Conservation (phyloP, 1,140 invertebrate species). For the Pogonomyrmex barbatus region DNA sequence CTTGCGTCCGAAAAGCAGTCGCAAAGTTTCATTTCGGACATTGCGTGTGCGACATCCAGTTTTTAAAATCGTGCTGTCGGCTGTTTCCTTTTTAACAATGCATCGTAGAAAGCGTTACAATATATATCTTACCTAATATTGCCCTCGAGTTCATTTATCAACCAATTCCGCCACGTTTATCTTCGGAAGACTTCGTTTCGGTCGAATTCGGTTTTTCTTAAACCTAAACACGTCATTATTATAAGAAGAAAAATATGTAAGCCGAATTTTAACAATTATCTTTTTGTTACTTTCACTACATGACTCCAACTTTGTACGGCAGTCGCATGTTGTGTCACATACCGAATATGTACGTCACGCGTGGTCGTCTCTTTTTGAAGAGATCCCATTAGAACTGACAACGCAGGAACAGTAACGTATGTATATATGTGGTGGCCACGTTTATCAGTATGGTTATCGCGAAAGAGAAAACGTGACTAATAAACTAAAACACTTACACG, state of each 20-base stretch:
- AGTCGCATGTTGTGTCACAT: conserved; percentile 7
- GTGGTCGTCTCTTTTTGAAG: conserved; percentile 1
- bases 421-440: background rate
- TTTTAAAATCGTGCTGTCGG: background rate
- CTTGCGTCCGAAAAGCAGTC: background rate
- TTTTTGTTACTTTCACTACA: background rate
- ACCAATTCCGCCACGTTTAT: background rate
- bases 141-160: background rate
- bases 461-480: background rate
- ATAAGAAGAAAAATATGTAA: background rate
- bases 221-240: background rate
- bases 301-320: background rate
- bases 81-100: background rate
- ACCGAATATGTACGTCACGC: background rate
- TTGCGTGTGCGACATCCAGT: background rate
- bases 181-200: background rate
- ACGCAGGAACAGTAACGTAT: background rate
- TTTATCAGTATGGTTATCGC: background rate
- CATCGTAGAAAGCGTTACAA: background rate
- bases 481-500: no score
- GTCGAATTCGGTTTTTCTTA: background rate
- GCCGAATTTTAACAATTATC: background rate
- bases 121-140: background rate
- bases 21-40: no score
- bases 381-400: background rate